phyloP scores from a whole-genome alignment of 2,797 vertebrate genomes.

The Chanos chanos region DNA sequence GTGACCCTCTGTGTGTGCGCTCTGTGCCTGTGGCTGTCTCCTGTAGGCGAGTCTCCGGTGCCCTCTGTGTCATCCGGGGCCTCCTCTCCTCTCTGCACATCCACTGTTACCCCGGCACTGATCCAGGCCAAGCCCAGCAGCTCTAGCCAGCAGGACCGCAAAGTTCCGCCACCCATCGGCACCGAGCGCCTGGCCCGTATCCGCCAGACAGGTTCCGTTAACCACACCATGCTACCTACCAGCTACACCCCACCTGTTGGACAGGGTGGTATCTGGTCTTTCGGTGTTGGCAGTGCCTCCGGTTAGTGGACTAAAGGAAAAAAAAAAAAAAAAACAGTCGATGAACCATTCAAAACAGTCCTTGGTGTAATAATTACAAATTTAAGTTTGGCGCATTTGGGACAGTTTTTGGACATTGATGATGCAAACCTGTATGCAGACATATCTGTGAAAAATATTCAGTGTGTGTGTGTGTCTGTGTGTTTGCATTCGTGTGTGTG shows the following conservation, averaged over 20 bases:
- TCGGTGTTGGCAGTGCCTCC: constrained; percentile 90
- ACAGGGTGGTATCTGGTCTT: constrained; percentile 98
- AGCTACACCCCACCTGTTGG: constrained; percentile 94
- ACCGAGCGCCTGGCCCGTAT: constrained; percentile 93
- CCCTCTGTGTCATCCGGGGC: constrained; percentile 91
- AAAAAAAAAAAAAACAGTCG: not conserved
- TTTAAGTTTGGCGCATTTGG: too few relatives aligned
- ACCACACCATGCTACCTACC: constrained; percentile 87
- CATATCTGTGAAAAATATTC: too few relatives aligned
- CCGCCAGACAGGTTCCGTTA: constrained; percentile 90
- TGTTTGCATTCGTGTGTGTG: not conserved
- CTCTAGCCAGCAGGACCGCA: constrained; percentile 83
- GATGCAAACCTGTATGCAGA: too few relatives aligned
- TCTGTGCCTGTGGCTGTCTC: not conserved
- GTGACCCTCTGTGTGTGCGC: not conserved
- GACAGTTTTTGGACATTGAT: too few relatives aligned
- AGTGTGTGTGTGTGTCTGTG: too few relatives aligned
- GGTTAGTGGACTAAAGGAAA: constrained; percentile 65
- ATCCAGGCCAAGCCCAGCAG: constrained; percentile 84
- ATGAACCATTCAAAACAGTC: too few relatives aligned
- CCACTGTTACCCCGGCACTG: constrained; percentile 79
- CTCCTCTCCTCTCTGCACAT: constrained; percentile 88
- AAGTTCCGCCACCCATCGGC: constrained; percentile 95
- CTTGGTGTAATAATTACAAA: too few relatives aligned
- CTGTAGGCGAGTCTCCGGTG: constrained; percentile 89